phyloP scores from a whole-genome alignment of 2,888 invertebrate genomes.

The Choreutis nemorana region DNA sequence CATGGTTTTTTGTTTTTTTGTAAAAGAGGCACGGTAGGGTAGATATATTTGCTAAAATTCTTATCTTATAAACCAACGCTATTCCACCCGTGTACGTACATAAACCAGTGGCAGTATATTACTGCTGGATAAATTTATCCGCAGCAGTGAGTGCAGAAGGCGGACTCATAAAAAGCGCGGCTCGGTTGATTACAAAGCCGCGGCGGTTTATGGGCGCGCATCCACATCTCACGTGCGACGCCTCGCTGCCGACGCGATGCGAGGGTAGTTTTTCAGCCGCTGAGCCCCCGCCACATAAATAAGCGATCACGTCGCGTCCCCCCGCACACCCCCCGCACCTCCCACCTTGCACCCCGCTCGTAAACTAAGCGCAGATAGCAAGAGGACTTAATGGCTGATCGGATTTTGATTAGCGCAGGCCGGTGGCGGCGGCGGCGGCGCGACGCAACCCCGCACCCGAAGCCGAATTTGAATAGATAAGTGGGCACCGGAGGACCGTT shows the following conservation, averaged over 20 bases:
- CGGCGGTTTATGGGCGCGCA: slow-evolving; percentile 40
- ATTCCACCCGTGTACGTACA: slow-evolving; percentile 1
- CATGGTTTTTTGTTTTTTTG: no score
- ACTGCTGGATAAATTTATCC: slow-evolving; percentile 47
- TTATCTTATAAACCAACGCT: no score
- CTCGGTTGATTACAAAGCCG: slow-evolving; percentile 55
- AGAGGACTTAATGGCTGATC: slow-evolving; percentile 66
- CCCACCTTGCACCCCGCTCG: slow-evolving; percentile 32
- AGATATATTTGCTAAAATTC: no score
- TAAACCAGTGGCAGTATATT: not conserved
- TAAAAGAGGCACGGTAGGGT: no score
- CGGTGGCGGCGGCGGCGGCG: no score
- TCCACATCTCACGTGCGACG: slow-evolving; percentile 26
- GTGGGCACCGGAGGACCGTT: slow-evolving; percentile 58
- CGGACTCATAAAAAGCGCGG: slow-evolving; percentile 58
- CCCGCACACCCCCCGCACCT: slow-evolving; percentile 23
- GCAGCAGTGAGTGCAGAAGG: slow-evolving; percentile 43
- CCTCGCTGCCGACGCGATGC: slow-evolving; percentile 24
- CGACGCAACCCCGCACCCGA: slow-evolving; percentile 52
- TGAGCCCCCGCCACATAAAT: slow-evolving; percentile 55
- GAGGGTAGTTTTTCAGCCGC: slow-evolving; percentile 60
- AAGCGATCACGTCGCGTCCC: slow-evolving; percentile 43
- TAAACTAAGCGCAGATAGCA: slow-evolving; percentile 65
- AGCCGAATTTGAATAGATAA: slow-evolving; percentile 67
- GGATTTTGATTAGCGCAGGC: slow-evolving; percentile 67